Base-by-base conservation (phyloP, 1,140 invertebrate species). In the Paralvinella palmiformis region DNA sequence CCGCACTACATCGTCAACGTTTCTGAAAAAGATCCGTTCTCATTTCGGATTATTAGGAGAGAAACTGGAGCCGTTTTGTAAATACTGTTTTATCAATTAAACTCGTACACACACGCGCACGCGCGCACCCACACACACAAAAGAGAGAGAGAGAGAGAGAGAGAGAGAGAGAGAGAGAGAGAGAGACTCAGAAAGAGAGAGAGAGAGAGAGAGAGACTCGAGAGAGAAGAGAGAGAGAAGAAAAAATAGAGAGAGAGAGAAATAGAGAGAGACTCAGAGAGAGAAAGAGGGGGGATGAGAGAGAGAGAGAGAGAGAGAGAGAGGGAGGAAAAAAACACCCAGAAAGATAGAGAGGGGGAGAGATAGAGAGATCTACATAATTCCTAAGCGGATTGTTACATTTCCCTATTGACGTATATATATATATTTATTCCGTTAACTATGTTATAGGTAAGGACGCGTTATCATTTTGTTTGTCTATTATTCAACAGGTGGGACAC, bases 401-500 rank as follows among this genome's bases (percentile, higher is more conserved):
- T 20, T 20, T 3, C 27, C 20, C 44, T 20, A 48, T 20, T 48
- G 27, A 4, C 2, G 10, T 48, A 48, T n/a, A n/a, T 20, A n/a
- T 24, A 48, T 20, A 48, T 20, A 2, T 4, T 48, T 10, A 48
- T 24, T 2, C 20, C 2, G 44, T 24, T 4, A 2, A 56, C 31
- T 22, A n/a, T 31, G 31, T n/a, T 2, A 29, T 17, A 5, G 29
- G 17, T 27, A 56, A 56, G 20, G 53, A 31, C 29, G 31, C 22
- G 24, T 5, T n/a, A 27, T 33, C 31, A 29, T 33, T 20, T 3
- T 61, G 59, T 5, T 4, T 32, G 24, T 15, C 52, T 2, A 33
- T 22, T 45, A n/a, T 45, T 60, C 32, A 53, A 13, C 15, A 89
- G 88, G 72, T 82, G 74, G 68, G 86, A 94, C 79, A 87, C 88